Base-by-base conservation (phyloP, 1,140 invertebrate species). In the Scylla paramamosain region DNA sequence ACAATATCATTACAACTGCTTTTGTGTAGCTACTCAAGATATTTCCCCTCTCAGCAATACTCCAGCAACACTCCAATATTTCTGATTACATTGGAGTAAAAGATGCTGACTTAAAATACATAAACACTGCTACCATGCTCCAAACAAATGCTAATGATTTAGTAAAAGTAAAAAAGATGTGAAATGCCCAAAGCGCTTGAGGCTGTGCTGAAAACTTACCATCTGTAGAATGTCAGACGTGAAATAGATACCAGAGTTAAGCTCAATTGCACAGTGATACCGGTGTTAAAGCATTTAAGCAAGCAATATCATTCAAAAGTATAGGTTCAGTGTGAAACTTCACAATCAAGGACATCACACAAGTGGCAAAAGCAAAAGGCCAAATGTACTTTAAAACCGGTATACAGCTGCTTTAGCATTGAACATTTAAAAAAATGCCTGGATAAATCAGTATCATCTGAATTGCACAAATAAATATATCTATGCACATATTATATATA, bases 181-280 rank as follows among this genome's bases (percentile, higher is more conserved):
- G 46, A 91, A 91, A 95, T 84, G 94, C 89, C 94, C 90, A 84
- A 46, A 95, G 94, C 46, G 94, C 90, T 95, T 91, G 90, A 92
- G 94, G 94, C 89, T 86, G 94, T 92, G 94, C 91, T 87, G 52
- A 83, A 95, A 92, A 95, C 94, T 95, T 95, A 95, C 94, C 94
- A 95, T 95, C 94, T 95, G 94, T 95, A 92, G 94, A 92, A 84
- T 88, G 94, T 95, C 94, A 95, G 94, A 95, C 94, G 94, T 95
- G 94, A 95, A 95, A 95, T 86, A 95, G 91, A 95, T 95, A 95
- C 94, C 94, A 95, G 84, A 86, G 94, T 95, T 95, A 95, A 95
- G 94, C 94, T 86, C 94, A 95, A 83, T 95, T 92, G 94, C 90
- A 88, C 94, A 95, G 91, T 91, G 59, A 83, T 82, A 95, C 94